Base-by-base conservation (phyloP, 2,888 invertebrate species). In the Acronicta alni region DNA sequence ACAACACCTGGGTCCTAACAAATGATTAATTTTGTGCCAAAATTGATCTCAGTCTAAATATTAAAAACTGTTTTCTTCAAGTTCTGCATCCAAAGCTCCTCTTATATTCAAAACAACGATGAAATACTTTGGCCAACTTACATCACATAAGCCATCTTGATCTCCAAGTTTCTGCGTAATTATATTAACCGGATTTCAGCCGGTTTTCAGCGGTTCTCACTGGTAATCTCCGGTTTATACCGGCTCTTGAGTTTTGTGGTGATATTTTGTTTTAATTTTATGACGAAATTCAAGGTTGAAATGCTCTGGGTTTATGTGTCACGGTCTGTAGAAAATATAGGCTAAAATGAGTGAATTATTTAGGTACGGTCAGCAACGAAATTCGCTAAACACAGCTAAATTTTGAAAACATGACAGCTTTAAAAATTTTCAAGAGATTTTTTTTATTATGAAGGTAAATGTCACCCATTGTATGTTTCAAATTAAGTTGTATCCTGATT, bases 161-260 rank as follows among this genome's bases (percentile, higher is more conserved):
- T 74, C 74, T 75, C 54, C 69, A 75, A 74, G 58, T 74, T 74
- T 61, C 74, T 72, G 26, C 72, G 57, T 74, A 74, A 74, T 74
- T 74, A 75, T 75, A 74, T 74, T 74, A 74, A 70, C 75, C 69
- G 72, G 74, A 75, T 75, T n/a, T 72, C 44, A 30, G 60, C 35
- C 63, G 74, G 75, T 72, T 74, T 58, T 67, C 69, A 52, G 54
- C 69, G 72, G 69, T 72, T 74, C 60, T 66, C 58, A 56, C 67
- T 75, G 67, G 75, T 75, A 74, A 74, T 75, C 74, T 72, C 72
- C 59, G 30, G 67, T 69, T 74, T 74, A 74, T 74, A 67, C 70
- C 39, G 63, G 55, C 75, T 69, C 49, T 45, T n/a, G 67, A 75
- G 68, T 72, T 75, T 71, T 57, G 68, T 57, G 43, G 52, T 23